phyloP scores from a whole-genome alignment of 2,797 vertebrate species.

The Acrossocheilus fasciatus region DNA sequence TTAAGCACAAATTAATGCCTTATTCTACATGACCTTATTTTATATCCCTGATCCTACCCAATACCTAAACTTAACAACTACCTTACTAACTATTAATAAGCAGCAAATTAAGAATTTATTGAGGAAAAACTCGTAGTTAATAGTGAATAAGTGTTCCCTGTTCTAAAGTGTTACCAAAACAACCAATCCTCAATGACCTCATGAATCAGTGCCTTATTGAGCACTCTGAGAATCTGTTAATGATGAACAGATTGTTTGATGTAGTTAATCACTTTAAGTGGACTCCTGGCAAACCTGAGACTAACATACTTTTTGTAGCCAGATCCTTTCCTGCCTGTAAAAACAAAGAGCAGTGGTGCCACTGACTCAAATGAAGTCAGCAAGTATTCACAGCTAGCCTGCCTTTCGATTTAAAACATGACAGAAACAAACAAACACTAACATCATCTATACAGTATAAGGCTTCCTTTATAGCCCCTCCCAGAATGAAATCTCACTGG shows the following conservation, averaged over 20 bases:
- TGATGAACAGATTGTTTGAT: conserved; percentile 57
- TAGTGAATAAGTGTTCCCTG: too few relatives aligned
- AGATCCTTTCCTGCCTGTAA: conserved; percentile 14
- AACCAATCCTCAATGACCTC: background rate
- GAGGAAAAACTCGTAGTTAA: too few relatives aligned
- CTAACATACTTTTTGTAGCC: conserved; percentile 18
- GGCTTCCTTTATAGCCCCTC: background rate
- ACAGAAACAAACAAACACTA: background rate
- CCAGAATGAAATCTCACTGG: background rate
- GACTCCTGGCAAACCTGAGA: conserved; percentile 41
- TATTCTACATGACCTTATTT: too few relatives aligned
- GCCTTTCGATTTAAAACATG: background rate
- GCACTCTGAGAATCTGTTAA: conserved; percentile 49
- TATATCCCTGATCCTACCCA: too few relatives aligned
- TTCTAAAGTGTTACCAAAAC: too few relatives aligned
- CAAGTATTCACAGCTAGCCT: background rate
- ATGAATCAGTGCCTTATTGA: conserved; percentile 29
- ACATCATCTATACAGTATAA: background rate
- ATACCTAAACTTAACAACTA: too few relatives aligned
- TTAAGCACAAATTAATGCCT: too few relatives aligned
- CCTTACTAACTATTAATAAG: too few relatives aligned
- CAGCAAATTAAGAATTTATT: too few relatives aligned
- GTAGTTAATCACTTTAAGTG: conserved; percentile 55
- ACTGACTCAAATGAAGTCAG: background rate
- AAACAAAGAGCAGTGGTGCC: background rate